Conservation (phyloP, 2,888 invertebrate genomes). For the Athalia circularis region DNA sequence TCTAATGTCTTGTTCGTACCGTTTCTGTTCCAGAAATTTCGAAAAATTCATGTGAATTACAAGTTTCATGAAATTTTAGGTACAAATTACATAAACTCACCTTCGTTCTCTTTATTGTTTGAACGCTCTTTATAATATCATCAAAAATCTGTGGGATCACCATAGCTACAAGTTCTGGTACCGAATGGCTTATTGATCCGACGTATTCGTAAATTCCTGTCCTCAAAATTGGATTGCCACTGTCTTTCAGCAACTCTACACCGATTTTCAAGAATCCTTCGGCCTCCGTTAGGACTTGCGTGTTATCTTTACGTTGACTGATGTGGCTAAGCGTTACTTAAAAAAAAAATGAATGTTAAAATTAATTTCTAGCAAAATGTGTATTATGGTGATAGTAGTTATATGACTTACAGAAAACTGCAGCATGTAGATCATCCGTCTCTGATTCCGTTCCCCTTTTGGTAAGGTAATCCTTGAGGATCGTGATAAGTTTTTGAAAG, state of each 20-base stretch:
- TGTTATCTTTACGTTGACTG: not conserved
- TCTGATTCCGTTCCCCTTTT: not conserved
- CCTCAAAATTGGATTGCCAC: conserved; percentile 9
- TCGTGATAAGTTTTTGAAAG: not conserved
- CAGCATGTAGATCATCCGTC: not conserved
- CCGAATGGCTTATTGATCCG: not conserved
- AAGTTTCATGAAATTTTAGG: not conserved
- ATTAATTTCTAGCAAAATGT: too few species aligned
- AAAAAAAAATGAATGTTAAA: not conserved
- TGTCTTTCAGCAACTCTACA: not conserved
- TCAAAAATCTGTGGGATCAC: not conserved
- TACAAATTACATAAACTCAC: not conserved
- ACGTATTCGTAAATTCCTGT: conserved; percentile 4
- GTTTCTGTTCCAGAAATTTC: not conserved
- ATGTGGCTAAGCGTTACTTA: not conserved
- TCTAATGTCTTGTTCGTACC: not conserved
- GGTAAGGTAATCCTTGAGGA: not conserved
- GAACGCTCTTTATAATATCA: not conserved
- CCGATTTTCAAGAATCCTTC: not conserved
- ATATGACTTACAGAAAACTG: conserved; percentile 1
- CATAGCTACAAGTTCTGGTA: conserved; percentile 3
- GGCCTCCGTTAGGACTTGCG: not conserved
- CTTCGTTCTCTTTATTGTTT: not conserved
- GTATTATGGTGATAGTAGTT: too few species aligned
- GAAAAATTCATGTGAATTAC: not conserved